Evolutionary conservation across 2,888 invertebrate genomes (phyloP).

Genomic region (Thelaira solivaga): DNA sequence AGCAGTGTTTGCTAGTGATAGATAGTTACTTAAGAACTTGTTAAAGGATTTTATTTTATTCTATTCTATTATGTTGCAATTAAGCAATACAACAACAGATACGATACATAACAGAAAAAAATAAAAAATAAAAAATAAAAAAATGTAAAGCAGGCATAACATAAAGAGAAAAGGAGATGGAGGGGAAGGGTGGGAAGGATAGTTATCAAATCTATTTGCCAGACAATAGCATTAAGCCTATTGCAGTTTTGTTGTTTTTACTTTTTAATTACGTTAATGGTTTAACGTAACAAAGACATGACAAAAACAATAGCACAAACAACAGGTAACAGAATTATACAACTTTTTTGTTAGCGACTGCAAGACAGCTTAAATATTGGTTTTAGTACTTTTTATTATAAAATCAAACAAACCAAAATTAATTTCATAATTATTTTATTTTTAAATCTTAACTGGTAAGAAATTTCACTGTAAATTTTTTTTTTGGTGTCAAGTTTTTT

Average conservation of each 20-base stretch:
- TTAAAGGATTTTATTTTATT: conserved; percentile 31
- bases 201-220: too few relatives aligned
- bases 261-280: conserved; percentile 59
- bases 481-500: too few relatives aligned
- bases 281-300: conserved; percentile 21
- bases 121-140: neutral
- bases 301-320: neutral
- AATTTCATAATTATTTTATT: neutral
- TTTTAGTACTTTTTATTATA: conserved; percentile 15
- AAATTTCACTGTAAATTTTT: too few relatives aligned
- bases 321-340: conserved; percentile 6
- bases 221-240: conserved; percentile 55
- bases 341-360: conserved; percentile 7
- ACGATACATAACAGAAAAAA: neutral
- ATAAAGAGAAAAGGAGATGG: too few relatives aligned
- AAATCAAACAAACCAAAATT: conserved; percentile 21
- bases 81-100: conserved; percentile 12
- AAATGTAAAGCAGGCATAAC: conserved; percentile 26
- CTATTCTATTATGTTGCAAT: conserved; percentile 20
- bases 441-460: too few relatives aligned
- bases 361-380: conserved; percentile 7
- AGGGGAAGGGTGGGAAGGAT: too few relatives aligned
- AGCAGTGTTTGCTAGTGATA: conserved; percentile 35
- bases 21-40: conserved; percentile 45
- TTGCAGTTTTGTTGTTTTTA: too few relatives aligned